Evolutionary conservation across 1,140 invertebrate genomes (phyloP).

Genomic region (Anastrepha ludens): DNA sequence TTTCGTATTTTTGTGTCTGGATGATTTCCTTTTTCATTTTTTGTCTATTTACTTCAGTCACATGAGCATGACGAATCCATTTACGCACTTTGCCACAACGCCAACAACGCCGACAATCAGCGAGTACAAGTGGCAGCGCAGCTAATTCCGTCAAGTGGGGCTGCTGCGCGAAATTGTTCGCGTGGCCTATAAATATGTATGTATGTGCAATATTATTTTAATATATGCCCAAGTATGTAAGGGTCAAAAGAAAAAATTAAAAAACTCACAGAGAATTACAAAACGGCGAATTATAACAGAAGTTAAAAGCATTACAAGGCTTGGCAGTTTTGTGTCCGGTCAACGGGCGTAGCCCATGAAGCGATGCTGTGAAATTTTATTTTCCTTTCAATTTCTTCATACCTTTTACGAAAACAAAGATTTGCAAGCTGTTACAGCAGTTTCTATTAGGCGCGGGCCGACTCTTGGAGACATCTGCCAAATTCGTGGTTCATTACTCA

Average conservation of each 20-base stretch:
- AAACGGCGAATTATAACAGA: not conserved
- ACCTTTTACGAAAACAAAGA: not conserved
- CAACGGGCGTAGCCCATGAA: not conserved
- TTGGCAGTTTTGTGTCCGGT: not conserved
- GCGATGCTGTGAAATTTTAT: not conserved
- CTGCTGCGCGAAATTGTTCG: constrained; percentile 37
- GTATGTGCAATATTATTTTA: too few relatives aligned
- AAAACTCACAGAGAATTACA: not conserved
- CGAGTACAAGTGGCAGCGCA: not conserved
- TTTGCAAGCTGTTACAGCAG: too few relatives aligned
- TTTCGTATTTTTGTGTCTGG: not conserved
- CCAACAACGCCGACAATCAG: not conserved
- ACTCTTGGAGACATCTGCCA: too few relatives aligned
- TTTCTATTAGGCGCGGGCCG: too few relatives aligned
- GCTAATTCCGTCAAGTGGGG: constrained; percentile 39
- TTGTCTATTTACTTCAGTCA: constrained; percentile 58
- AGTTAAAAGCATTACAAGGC: constrained; percentile 2
- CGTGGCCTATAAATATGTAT: constrained; percentile 23
- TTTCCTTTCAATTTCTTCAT: not conserved
- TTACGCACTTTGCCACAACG: constrained; percentile 51
- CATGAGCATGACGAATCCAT: constrained; percentile 66
- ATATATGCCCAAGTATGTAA: not conserved
- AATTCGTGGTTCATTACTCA: too few relatives aligned
- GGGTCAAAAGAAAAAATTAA: not conserved
- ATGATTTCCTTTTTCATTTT: not conserved